Evolutionary conservation across 2,888 invertebrate species (phyloP), one percentile per base, ranked within the genome.

Genomic region (Phyllotreta striolata): DNA sequence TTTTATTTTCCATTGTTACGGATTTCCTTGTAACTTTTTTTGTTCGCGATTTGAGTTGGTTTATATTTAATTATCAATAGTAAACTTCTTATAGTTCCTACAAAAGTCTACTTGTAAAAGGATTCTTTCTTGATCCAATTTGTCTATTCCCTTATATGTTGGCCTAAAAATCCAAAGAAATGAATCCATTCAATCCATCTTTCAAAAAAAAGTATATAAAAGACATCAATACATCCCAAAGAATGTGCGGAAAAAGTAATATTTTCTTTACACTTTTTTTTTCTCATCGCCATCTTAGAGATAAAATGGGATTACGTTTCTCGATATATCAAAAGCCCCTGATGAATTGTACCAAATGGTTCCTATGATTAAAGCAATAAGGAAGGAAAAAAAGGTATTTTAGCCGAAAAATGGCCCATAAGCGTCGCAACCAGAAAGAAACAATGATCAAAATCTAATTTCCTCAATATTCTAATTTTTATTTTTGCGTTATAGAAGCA

Each of bases 361-460:
- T 78, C 78, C 78, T 79, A 81, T 82, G 81, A 81, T 82, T 82
- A 81, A 80, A 81, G 81, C 80, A 81, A 82, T 82, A 81, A 81
- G 76, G 77, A 75, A 24, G 24, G 24, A 24, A 24, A 79, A 78
- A 78, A 78, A 78, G 77, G 76, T 76, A 75, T 77, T 75, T 76
- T 75, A 77, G 74, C 71, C 14, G 52, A 55, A 44, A 5, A 35
- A 55, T 24, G 24, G 9, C 2, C 8, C 47, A 47, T 12, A 14
- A 8, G 14, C 47, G 47, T 47, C 14, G 14, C 8, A 44, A 10
- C 2, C 1, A 3, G 7, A 10, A 8, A 2, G n/a, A 12, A 44
- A n/a, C 14, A n/a, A 44, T 44, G 24, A 24, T 24, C 24, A 24
- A 24, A 24, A 24, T 24, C 24, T 24, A 24, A 4, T 24, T 4